These are phyloP conservation scores for Cynoglossus semilaevis DNA, from an alignment of 2,113 vertebrate genomes.

Conservation along the genomic window DNA sequence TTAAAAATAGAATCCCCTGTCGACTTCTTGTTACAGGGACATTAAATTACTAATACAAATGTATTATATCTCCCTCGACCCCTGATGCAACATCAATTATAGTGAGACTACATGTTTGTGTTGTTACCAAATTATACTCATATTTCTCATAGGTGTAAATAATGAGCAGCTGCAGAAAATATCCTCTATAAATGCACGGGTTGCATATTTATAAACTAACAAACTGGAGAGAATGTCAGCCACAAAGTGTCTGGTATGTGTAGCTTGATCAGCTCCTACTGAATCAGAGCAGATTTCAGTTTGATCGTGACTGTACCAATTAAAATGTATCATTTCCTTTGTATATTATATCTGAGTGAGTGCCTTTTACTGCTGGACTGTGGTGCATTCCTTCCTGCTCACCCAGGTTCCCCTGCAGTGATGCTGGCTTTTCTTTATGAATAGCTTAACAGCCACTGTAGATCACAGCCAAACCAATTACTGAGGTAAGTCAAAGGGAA, in stretches of 20 bases:
- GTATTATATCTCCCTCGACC: no score
- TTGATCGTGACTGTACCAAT: constrained; percentile 34
- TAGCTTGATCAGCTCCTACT: not conserved
- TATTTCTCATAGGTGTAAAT: constrained; percentile 3
- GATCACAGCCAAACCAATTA: constrained; percentile 68
- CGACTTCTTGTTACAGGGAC: no score
- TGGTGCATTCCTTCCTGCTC: constrained; percentile 28
- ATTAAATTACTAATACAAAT: no score
- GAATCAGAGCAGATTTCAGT: constrained; percentile 28
- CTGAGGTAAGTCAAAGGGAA: constrained; percentile 60
- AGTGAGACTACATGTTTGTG: not conserved
- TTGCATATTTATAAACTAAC: not conserved
- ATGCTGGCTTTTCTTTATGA: constrained; percentile 56
- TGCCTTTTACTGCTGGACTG: constrained; percentile 21
- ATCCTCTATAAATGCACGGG: not conserved
- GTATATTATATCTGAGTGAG: constrained; percentile 47
- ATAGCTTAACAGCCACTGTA: constrained; percentile 58
- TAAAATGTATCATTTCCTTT: constrained; percentile 19
- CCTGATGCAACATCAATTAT: no score
- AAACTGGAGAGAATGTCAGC: constrained; percentile 7
- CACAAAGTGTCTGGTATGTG: not conserved
- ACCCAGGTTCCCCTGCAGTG: constrained; percentile 40
- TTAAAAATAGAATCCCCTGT: no score
- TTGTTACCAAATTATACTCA: not conserved
- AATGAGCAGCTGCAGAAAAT: constrained; percentile 14